Percentiles rank a stretch among this genome's conserved stretches.
Conservation (phyloP, 2,888 invertebrate species). For the Hedychridium roseum region DNA sequence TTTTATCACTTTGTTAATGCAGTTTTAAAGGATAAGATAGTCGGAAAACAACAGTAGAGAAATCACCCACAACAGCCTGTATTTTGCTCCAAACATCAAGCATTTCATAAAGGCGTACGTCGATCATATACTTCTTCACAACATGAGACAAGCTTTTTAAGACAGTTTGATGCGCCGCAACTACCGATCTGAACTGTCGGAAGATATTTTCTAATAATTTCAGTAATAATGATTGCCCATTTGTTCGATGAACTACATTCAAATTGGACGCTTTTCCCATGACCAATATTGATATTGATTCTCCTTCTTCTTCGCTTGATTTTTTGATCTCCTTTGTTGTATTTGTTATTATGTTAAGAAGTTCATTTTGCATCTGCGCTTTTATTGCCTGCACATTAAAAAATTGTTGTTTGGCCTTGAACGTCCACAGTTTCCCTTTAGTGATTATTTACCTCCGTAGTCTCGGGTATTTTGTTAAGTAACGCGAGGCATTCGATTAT, state of each 20-base stretch:
- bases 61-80: conserved; percentile 80
- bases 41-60: background rate
- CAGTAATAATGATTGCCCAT: conserved; percentile 63
- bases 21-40: background rate
- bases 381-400: conserved; percentile 73
- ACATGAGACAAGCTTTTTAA: conserved; percentile 73
- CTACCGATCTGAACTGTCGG: conserved; percentile 83
- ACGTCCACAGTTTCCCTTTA: conserved; percentile 1
- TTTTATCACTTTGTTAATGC: background rate
- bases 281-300: no score
- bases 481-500: conserved; percentile 86
- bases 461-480: conserved; percentile 83
- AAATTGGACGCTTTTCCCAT: conserved; percentile 8
- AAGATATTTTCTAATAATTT: conserved; percentile 79
- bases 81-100: conserved; percentile 90
- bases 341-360: conserved; percentile 80
- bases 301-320: no score
- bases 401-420: background rate
- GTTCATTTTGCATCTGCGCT: conserved; percentile 82
- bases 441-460: conserved; percentile 74
- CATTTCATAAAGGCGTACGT: conserved; percentile 72
- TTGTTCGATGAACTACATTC: background rate
- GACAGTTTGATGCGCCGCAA: conserved; percentile 77
- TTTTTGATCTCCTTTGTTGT: conserved; percentile 85
- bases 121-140: conserved; percentile 68